Evolutionary conservation across 1,140 invertebrate species (phyloP), one percentile per base, ranked within the genome.

Genomic region (Sinella curviseta): DNA sequence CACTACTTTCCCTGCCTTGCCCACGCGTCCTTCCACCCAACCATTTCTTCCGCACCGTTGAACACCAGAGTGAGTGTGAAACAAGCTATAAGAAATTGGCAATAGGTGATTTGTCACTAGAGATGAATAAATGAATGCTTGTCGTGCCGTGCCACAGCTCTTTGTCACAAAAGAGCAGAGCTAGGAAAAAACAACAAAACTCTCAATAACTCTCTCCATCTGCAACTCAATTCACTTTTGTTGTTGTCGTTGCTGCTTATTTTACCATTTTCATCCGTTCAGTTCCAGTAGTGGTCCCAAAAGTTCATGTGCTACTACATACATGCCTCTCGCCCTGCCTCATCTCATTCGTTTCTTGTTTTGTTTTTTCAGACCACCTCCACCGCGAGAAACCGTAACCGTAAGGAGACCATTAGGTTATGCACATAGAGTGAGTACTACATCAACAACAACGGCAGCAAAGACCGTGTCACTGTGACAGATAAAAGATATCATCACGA

Each of bases 101-200:
- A n/a, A n/a, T n/a, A n/a, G n/a, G n/a, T n/a, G 55, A 60, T 60
- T 60, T 60, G 55, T 60, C 55, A 60, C 55, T 26, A 60, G 8
- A n/a, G n/a, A n/a, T n/a, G n/a, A n/a, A n/a, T n/a, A n/a, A n/a
- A n/a, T n/a, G n/a, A n/a, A n/a, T n/a, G n/a, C n/a, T n/a, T n/a
- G n/a, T n/a, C n/a, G n/a, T n/a, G n/a, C n/a, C n/a, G n/a, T n/a
- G n/a, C n/a, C n/a, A n/a, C n/a, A n/a, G n/a, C n/a, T n/a, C n/a
- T n/a, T n/a, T n/a, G n/a, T n/a, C n/a, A n/a, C n/a, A n/a, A n/a
- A n/a, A n/a, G n/a, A n/a, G n/a, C n/a, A n/a, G n/a, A n/a, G n/a
- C n/a, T n/a, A n/a, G n/a, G n/a, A n/a, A n/a, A n/a, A n/a, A n/a
- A n/a, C n/a, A n/a, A n/a, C n/a, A n/a, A n/a, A n/a, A n/a, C n/a